Evolutionary conservation across 30 jellyfish, hydroid and myxozoan species (phyloP).

Genomic region (Aurelia coerulea): DNA sequence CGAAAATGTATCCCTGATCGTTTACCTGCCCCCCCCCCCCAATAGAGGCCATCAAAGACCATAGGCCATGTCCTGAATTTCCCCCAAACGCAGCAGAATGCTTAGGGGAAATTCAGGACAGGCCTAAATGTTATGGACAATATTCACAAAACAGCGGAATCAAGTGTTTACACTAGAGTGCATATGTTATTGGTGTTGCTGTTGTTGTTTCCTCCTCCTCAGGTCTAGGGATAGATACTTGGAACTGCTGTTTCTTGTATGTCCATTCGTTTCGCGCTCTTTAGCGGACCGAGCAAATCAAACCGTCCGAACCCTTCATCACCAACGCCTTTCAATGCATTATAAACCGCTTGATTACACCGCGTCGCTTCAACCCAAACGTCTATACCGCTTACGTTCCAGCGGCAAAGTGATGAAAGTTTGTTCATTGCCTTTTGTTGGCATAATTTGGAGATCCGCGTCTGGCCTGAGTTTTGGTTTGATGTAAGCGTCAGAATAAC

Average conservation of each 20-base stretch:
- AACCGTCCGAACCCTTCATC: conserved; percentile 42
- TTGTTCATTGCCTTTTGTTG: conserved; percentile 21
- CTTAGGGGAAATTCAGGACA: no score
- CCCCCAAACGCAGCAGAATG: no score
- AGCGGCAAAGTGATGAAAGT: conserved; percentile 43
- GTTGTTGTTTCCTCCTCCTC: neutral
- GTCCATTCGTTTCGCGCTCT: conserved; percentile 48
- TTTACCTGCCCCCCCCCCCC: no score
- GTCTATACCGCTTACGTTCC: conserved; percentile 62
- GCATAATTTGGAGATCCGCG: neutral
- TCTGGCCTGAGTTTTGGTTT: conserved; percentile 33
- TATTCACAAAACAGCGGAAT: no score
- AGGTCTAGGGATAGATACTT: conserved; percentile 28
- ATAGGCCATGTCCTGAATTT: no score
- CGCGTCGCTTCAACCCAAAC: conserved; percentile 57
- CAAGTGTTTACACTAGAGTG: no score
- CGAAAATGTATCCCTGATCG: no score
- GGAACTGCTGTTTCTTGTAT: conserved; percentile 59
- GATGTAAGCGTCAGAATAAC: conserved; percentile 40
- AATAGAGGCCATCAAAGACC: no score
- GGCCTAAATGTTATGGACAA: no score
- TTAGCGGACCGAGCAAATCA: conserved; percentile 59
- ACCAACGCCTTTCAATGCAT: conserved; percentile 56
- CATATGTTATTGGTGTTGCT: neutral
- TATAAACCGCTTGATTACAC: conserved; percentile 52